Evolutionary conservation across 2,888 invertebrate genomes (phyloP).

Genomic region (Tupiocoris notatus): DNA sequence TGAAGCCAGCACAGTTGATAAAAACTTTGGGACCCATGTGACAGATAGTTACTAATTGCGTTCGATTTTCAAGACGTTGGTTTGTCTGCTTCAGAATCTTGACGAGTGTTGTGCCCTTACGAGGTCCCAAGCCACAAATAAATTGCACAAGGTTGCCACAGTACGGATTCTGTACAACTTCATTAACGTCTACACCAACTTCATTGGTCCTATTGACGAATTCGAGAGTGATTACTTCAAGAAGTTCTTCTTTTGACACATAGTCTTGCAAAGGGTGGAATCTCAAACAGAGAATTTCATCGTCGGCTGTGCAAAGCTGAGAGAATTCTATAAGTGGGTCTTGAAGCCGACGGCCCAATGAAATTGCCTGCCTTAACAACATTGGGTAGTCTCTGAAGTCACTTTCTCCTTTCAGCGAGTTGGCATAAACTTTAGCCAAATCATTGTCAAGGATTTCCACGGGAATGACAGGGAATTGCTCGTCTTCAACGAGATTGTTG

Average conservation of each 20-base stretch:
- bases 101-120: slow-evolving; percentile 85
- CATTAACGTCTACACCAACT: slow-evolving; percentile 96
- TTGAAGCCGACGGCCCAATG: slow-evolving; percentile 85
- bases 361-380: slow-evolving; percentile 86
- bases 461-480: slow-evolving; percentile 80
- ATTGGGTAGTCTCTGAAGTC: slow-evolving; percentile 94
- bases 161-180: slow-evolving; percentile 84
- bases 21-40: slow-evolving; percentile 98
- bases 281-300: slow-evolving; percentile 91
- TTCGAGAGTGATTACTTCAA: slow-evolving; percentile 82
- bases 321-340: slow-evolving; percentile 96
- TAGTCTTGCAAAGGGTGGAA: slow-evolving; percentile 86
- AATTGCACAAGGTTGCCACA: slow-evolving; percentile 91
- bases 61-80: slow-evolving; percentile 88
- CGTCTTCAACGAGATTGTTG: slow-evolving; percentile 72
- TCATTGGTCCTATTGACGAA: slow-evolving; percentile 80
- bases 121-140: slow-evolving; percentile 92
- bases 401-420: slow-evolving; percentile 75
- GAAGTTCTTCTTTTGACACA: slow-evolving; percentile 77
- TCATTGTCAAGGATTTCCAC: slow-evolving; percentile 95
- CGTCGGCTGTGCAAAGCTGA: slow-evolving; percentile 92
- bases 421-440: slow-evolving; percentile 86
- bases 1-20: slow-evolving; percentile 98
- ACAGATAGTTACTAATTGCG: slow-evolving; percentile 90
- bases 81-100: slow-evolving; percentile 88